Evolutionary conservation across 2,888 invertebrate species (phyloP), one percentile per base, ranked within the genome.

Genomic region (Andrena marginata): DNA sequence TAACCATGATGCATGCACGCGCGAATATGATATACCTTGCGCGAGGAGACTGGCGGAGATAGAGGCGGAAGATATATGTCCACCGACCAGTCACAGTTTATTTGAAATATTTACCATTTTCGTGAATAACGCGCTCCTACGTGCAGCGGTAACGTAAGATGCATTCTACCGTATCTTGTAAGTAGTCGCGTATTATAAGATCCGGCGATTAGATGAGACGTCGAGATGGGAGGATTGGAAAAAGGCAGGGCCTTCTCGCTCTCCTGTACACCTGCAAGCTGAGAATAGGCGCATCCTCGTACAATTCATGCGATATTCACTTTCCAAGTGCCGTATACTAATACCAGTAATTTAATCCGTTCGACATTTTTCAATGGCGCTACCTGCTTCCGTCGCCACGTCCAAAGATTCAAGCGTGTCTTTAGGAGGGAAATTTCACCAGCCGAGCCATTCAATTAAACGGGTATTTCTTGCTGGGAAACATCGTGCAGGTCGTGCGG

Each of bases 81-180:
- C 74, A 59, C 35, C 70, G 49, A 64, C 72, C 69, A 85, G 84
- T 82, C 85, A 77, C 60, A 73, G 74, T 83, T 88, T 86, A 85
- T 89, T 87, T 88, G 89, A 88, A 88, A 88, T 88, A 88, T 88
- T 88, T 83, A 89, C 87, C 85, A 89, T 87, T 89, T 87, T 87
- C 85, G 87, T 75, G 87, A 89, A 82, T 87, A 86, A 87, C 88
- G 73, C 71, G 67, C 78, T 29, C 42, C 68, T 82, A 81, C 72
- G 86, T 76, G 77, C 75, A 51, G 35, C 54, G 76, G 85, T 87
- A 89, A 87, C 77, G 77, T 85, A 85, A 85, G 88, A 85, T 68
- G 65, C 81, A 77, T 77, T 82, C 70, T 76, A 77, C 77, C 71
- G 78, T 73, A 64, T 80, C 77, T 80, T 76, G 77, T 85, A 88